Base-by-base conservation (phyloP, 2,113 vertebrate genomes). In the Paramormyrops kingsleyae region DNA sequence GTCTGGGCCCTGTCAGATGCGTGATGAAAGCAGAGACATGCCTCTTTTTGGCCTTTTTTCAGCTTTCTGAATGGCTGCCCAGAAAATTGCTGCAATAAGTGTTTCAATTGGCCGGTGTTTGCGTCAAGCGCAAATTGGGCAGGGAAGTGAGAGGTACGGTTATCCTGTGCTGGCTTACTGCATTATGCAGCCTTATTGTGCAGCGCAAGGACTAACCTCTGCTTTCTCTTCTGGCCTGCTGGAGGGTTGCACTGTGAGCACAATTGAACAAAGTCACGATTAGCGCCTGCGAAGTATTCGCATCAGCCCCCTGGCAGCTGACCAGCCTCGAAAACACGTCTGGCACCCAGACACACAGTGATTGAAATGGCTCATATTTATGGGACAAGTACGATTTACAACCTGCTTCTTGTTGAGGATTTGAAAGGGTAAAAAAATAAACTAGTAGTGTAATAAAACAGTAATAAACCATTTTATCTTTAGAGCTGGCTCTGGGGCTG, bases 31-130 rank as follows among this genome's bases (percentile, higher is more conserved):
- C 95, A 94, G 92, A 94, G 94, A 95, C 94, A 94, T 95, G 96
- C 93, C 88, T 95, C 49, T 87, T 21, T 94, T 93, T 94, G 95
- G 94, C 95, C 92, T 49, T 93, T 93, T 93, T 88, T 77, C 94
- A 85, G 91, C 93, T 92, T 94, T 94, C 91, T 96, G 96, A 95
- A 95, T 89, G 90, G 85, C 90, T 95, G 96, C 95, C 95, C 96
- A 93, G 94, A 94, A 93, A 94, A 91, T 91, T 95, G 92, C 94
- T 94, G 92, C 91, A 93, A 9, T 94, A 91, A 1, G 0, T 91
- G 88, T 93, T 94, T 94, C 91, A 77, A 90, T 94, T 95, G 92
- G 47, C 49, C 92, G 87, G 93, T 94, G 91, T 80, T 70, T 85
- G 83, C 88, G 83, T 94, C 91, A 80, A 1, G 0, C 31, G n/a